Percentiles rank a stretch among this genome's conserved stretches.
phyloP scores from a whole-genome alignment of 2,113 vertebrate species.

The Xenopus borealis region DNA sequence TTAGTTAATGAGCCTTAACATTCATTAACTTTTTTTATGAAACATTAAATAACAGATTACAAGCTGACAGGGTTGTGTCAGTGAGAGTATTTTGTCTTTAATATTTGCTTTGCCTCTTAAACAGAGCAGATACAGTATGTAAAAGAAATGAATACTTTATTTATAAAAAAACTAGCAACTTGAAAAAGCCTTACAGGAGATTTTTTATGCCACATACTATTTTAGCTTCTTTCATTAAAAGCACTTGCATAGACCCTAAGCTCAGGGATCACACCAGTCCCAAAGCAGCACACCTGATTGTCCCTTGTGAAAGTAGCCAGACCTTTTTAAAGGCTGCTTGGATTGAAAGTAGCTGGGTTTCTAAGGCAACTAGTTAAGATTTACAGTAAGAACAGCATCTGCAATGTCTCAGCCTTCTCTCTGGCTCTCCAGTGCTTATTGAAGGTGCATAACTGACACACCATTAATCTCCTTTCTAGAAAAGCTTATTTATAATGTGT shows the following conservation, averaged over 20 bases:
- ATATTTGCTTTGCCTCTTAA: no score
- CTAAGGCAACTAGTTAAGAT: slow-evolving; percentile 40
- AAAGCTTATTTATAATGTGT: slow-evolving; percentile 6
- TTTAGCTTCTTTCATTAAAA: no score
- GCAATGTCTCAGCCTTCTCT: slow-evolving; percentile 24
- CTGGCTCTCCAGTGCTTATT: slow-evolving; percentile 14
- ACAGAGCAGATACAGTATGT: no score
- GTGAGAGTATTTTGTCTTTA: no score
- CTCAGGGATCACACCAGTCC: slow-evolving; percentile 10
- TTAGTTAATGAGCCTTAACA: no score
- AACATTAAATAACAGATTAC: no score
- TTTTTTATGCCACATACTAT: no score
- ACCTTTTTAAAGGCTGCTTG: slow-evolving; percentile 10
- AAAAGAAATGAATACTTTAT: no score
- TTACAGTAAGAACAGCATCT: slow-evolving; percentile 15
- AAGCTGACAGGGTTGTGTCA: no score
- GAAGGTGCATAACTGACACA: slow-evolving; percentile 28
- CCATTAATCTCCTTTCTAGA: slow-evolving; percentile 39
- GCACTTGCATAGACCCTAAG: slow-evolving; percentile 11
- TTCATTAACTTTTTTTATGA: no score
- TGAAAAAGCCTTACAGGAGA: no score
- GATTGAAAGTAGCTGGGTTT: slow-evolving; percentile 32
- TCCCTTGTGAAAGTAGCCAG: slow-evolving; percentile 25
- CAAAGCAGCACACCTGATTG: slow-evolving; percentile 26
- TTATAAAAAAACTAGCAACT: no score